Conservation (phyloP, 2,888 invertebrate species). For the Beris chalybata region DNA sequence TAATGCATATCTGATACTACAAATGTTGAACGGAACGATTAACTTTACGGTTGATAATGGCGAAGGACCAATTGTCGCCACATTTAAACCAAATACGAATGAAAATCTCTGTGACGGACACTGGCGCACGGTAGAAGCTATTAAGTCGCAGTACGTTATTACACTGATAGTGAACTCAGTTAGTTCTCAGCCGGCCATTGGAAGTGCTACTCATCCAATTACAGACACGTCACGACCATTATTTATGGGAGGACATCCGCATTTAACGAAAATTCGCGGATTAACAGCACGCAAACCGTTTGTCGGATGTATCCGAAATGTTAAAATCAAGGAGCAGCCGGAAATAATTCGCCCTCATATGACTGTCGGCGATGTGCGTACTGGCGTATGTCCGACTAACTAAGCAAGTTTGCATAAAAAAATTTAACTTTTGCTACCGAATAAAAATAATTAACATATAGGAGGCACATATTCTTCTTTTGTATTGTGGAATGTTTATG, state of each 20-base stretch:
- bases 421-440: too few species aligned
- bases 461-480: too few species aligned
- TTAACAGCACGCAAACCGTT: slow-evolving; percentile 71
- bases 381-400: slow-evolving; percentile 79
- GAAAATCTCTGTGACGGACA: slow-evolving; percentile 88
- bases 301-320: slow-evolving; percentile 78
- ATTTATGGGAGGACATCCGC: slow-evolving; percentile 87
- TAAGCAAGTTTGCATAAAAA: slow-evolving; percentile 48
- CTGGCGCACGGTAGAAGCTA: slow-evolving; percentile 85
- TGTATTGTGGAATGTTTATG: too few species aligned
- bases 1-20: slow-evolving; percentile 81
- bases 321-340: slow-evolving; percentile 63
- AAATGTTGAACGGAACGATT: slow-evolving; percentile 84
- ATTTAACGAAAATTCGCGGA: slow-evolving; percentile 61
- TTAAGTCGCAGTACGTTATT: slow-evolving; percentile 89
- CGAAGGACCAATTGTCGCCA: slow-evolving; percentile 75
- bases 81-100: slow-evolving; percentile 66
- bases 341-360: slow-evolving; percentile 61
- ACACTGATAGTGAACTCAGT: slow-evolving; percentile 83
- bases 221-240: slow-evolving; percentile 84
- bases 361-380: slow-evolving; percentile 72
- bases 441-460: too few species aligned
- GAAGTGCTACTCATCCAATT: slow-evolving; percentile 63
- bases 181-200: slow-evolving; percentile 73
- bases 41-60: slow-evolving; percentile 79